Evolutionary conservation across 2,888 invertebrate genomes (phyloP).

Genomic region (Stenodera caucasica): DNA sequence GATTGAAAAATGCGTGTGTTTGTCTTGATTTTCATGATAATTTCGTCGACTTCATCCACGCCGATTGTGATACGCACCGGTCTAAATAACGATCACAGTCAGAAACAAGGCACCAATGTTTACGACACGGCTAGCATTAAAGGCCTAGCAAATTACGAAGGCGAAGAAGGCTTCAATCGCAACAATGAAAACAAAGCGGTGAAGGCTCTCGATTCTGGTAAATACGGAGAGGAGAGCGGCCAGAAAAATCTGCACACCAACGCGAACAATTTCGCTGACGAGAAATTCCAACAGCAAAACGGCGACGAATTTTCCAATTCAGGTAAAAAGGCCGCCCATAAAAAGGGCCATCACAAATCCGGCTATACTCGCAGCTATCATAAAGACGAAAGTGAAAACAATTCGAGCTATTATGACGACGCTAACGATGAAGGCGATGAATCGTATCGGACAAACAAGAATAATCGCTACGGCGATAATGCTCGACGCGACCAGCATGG

Average conservation of each 20-base stretch:
- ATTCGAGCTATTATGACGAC: constrained; percentile 70
- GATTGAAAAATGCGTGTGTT: constrained; percentile 10
- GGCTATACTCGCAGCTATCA: constrained; percentile 71
- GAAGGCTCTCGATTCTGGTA: constrained; percentile 44
- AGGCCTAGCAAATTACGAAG: constrained; percentile 46
- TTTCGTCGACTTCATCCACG: constrained; percentile 2
- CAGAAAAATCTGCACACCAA: constrained; percentile 46
- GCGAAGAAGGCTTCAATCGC: constrained; percentile 48
- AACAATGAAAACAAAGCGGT: constrained; percentile 45
- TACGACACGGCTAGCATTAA: constrained; percentile 32
- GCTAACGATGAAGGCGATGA: constrained; percentile 56
- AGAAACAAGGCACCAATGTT: constrained; percentile 32
- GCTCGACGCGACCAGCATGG: constrained; percentile 41
- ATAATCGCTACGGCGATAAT: constrained; percentile 40
- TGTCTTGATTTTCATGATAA: constrained; percentile 2
- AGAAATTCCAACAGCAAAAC: constrained; percentile 46
- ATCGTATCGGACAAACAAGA: constrained; percentile 45
- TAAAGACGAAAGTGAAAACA: constrained; percentile 71
- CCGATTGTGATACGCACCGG: constrained; percentile 38
- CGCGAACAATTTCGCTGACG: constrained; percentile 43
- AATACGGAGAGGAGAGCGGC: constrained; percentile 43
- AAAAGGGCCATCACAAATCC: constrained; percentile 70
- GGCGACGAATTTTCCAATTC: constrained; percentile 43
- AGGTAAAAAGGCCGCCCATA: constrained; percentile 57
- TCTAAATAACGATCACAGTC: constrained; percentile 29